Conservation (phyloP, 2,113 vertebrate genomes). For the Aptenodytes patagonicus region DNA sequence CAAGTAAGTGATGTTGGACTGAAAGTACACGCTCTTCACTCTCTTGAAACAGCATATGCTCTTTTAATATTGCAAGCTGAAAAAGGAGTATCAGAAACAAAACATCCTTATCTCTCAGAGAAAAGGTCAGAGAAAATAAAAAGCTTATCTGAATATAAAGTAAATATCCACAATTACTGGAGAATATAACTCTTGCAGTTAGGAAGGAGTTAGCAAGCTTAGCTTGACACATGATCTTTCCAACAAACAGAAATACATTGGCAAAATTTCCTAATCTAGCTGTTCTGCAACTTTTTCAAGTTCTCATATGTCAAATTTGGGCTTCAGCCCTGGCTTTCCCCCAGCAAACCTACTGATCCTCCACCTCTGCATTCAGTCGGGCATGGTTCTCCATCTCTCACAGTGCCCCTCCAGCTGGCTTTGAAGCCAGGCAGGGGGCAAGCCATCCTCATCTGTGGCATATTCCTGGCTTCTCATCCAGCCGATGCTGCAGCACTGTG, state of each 20-base stretch:
- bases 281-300: not conserved
- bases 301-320: not conserved
- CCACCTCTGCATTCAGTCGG: not conserved
- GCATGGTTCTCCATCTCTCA: not conserved
- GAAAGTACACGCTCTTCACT: not conserved
- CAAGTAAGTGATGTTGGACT: not conserved
- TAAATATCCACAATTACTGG: not conserved
- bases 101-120: not conserved
- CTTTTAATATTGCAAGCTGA: not conserved
- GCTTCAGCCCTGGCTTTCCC: not conserved
- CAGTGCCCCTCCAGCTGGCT: not conserved
- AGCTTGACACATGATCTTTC: not conserved
- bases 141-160: not conserved
- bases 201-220: not conserved
- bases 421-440: not conserved
- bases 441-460: not conserved
- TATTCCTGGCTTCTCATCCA: not conserved
- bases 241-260: not conserved
- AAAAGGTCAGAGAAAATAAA: slow-evolving; percentile 5
- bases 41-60: not conserved
- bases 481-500: not conserved
- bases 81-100: not conserved
- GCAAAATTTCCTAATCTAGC: not conserved
- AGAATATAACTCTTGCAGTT: not conserved
- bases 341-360: not conserved